Evolutionary conservation across 37 sponge, comb jelly and placozoan species (phyloP).

Genomic region (Beroe forskalii): DNA sequence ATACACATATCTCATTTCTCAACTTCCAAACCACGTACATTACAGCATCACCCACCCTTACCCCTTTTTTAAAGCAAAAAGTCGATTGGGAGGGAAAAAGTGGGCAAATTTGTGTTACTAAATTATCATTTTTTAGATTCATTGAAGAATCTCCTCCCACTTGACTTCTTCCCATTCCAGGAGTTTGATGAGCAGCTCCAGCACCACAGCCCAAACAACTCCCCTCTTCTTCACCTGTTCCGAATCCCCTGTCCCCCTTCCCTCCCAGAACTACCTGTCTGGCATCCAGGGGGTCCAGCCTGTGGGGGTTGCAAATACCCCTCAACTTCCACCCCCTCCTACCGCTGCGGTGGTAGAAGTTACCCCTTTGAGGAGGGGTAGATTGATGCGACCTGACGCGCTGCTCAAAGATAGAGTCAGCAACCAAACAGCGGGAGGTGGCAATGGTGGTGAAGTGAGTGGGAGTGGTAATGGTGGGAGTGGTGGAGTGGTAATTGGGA

Average conservation of each 20-base stretch:
- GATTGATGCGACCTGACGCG: background rate
- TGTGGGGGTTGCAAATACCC: background rate
- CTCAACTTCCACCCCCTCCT: constrained; percentile 18
- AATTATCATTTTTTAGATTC: no score
- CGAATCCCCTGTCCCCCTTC: constrained; percentile 21
- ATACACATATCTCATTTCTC: no score
- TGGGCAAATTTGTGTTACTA: no score
- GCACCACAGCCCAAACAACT: background rate
- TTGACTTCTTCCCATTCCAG: no score
- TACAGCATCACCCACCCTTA: no score
- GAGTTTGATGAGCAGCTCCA: background rate
- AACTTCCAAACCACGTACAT: no score
- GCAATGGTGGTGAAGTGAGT: background rate
- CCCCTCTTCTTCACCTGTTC: constrained; percentile 39
- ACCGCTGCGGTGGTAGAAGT: background rate
- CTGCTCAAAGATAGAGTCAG: background rate
- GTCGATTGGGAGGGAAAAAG: no score
- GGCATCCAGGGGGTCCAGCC: constrained; percentile 22
- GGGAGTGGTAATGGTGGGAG: no score
- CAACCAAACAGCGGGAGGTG: background rate
- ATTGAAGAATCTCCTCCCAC: no score
- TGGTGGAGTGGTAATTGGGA: no score
- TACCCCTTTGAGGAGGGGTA: background rate
- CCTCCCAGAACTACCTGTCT: constrained; percentile 30
- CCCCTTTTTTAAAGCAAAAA: no score